These are phyloP conservation scores for Turnix velox DNA, from an alignment of 2,113 vertebrate genomes.

Conservation along the genomic window DNA sequence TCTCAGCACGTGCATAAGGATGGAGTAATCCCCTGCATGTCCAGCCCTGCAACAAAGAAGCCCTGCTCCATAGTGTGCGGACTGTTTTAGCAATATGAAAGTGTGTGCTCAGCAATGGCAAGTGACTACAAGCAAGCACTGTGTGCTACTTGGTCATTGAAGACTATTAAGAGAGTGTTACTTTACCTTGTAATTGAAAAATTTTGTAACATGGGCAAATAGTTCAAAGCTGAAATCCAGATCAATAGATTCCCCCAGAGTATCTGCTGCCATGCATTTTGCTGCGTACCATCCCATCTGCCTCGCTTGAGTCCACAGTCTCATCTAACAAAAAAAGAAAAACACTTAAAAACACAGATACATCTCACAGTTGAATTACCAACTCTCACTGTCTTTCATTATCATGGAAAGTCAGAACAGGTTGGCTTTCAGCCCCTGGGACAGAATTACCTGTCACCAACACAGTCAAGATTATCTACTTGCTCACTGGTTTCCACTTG, in stretches of 20 bases:
- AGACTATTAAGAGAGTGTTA: neutral
- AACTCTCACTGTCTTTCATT: neutral
- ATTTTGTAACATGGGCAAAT: conserved; percentile 93
- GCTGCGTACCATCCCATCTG: conserved; percentile 96
- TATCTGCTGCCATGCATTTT: conserved; percentile 85
- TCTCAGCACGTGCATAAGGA: no score
- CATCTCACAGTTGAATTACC: fast-evolving
- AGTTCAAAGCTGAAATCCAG: conserved; percentile 97
- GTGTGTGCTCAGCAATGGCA: neutral
- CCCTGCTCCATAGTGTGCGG: no score
- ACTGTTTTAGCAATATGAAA: neutral
- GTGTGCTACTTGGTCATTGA: neutral
- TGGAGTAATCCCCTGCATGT: no score
- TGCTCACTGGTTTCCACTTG: neutral
- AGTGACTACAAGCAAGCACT: neutral
- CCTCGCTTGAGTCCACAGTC: conserved; percentile 94
- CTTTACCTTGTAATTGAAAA: conserved; percentile 95
- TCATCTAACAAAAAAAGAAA: conserved; percentile 78
- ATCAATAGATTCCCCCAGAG: conserved; percentile 75
- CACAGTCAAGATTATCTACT: neutral
- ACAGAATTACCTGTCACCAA: neutral
- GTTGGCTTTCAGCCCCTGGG: neutral
- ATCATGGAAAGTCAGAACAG: neutral
- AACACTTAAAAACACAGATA: neutral
- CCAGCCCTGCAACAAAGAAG: no score